Base-by-base conservation (phyloP, 2,888 invertebrate species). In the Lamproptera curius region DNA sequence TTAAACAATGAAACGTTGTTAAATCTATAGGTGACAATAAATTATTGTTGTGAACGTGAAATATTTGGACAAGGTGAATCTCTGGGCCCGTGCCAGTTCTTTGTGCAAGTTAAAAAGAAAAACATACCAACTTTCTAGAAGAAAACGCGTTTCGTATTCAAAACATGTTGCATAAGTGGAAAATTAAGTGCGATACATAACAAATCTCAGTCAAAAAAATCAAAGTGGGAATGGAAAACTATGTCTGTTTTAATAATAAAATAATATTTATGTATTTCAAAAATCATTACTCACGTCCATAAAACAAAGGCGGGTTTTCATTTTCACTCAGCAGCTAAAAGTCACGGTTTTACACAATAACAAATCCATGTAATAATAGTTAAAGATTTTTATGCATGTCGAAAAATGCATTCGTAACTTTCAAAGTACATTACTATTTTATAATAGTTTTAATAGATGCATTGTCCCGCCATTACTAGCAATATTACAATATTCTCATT, bases 401-500 rank as follows among this genome's bases (percentile, higher is more conserved):
- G 52, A 52, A 53, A 56, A 61, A 53, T 56, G 55, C 61, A 63
- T 62, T 63, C 47, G 64, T 65, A 72, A 76, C 77, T 76, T 76
- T 76, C 70, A 60, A 74, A 73, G 65, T 70, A 62, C 73, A 11
- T 31, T 13, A 31, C 31, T 9, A 11, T 31, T n/a, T 31, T n/a
- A n/a, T n/a, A 31, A 11, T 68, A 63, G 71, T 70, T 76, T 64
- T 61, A 67, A 73, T 66, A 69, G 65, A 73, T 67, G 74, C 73
- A 62, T 66, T 72, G 62, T 63, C 76, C 69, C 79, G 73, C 76
- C 72, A 63, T 63, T 59, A 63, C 51, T 57, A 59, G 57, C 63
- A 53, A 11, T 4, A 31, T 48, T 47, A 40, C 45, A 48, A 51
- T 53, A 52, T 55, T 39, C 51, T 50, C 51, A 76, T 74, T 68